Conservation (phyloP, 2,113 vertebrate genomes). For the Isichthys henryi region DNA sequence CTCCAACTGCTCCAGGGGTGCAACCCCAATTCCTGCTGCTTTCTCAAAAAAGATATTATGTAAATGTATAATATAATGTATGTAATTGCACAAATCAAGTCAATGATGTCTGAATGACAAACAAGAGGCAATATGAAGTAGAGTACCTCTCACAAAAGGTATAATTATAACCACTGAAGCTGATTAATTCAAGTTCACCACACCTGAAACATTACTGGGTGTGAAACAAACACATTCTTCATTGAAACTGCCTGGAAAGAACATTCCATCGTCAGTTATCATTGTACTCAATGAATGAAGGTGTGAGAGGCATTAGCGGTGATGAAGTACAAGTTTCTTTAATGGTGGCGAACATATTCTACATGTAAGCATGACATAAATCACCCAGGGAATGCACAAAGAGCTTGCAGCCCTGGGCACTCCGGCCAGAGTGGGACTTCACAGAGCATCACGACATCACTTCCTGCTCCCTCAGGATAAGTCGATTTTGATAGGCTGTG, state of each 20-base stretch:
- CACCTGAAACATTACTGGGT: background rate
- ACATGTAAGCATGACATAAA: background rate
- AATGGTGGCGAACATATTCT: background rate
- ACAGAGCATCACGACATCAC: background rate
- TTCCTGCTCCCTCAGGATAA: background rate
- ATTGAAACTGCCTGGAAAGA: background rate
- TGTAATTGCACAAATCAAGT: background rate
- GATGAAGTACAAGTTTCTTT: background rate
- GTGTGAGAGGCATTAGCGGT: background rate
- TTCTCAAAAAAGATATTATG: background rate
- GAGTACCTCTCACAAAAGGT: conserved; percentile 3
- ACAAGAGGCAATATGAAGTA: conserved; percentile 22
- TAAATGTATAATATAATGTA: background rate
- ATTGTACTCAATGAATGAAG: background rate
- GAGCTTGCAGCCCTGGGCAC: background rate
- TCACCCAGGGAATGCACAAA: background rate
- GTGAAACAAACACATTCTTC: background rate
- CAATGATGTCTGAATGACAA: background rate
- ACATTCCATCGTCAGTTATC: background rate
- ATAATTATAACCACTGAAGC: background rate
- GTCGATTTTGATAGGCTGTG: background rate
- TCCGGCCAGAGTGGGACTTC: background rate
- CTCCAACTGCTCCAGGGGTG: background rate
- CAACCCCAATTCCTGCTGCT: background rate
- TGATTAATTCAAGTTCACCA: background rate